phyloP scores from a whole-genome alignment of 2,113 vertebrate species.

The Zingel zingel region DNA sequence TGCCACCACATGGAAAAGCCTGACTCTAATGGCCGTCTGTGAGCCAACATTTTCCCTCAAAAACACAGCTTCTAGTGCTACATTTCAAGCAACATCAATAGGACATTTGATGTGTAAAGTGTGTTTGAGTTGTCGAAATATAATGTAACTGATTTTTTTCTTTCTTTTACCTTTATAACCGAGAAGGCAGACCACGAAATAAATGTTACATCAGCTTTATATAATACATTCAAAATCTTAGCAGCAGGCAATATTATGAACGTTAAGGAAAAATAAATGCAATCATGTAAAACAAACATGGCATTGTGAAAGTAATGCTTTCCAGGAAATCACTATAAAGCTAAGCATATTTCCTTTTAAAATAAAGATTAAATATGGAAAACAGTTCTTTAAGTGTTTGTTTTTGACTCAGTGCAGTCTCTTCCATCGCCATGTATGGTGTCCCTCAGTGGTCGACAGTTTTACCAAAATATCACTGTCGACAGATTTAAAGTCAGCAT shows the following conservation, averaged over 20 bases:
- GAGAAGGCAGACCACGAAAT: constrained; percentile 1
- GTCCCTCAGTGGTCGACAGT: constrained; percentile 5
- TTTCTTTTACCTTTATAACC: neutral
- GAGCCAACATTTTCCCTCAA: neutral
- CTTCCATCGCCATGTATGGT: constrained; percentile 14
- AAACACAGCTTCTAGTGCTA: neutral
- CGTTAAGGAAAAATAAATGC: neutral
- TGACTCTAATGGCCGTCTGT: constrained; percentile 17
- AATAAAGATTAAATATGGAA: constrained; percentile 13
- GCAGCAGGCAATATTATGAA: constrained; percentile 17
- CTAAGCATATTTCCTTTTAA: constrained; percentile 24
- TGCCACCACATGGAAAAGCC: constrained; percentile 76
- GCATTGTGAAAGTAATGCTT: neutral
- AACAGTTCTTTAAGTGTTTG: constrained; percentile 2
- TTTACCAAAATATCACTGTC: constrained; percentile 36
- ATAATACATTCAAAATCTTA: constrained; percentile 10
- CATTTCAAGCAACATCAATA: neutral
- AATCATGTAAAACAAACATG: neutral
- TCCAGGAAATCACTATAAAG: constrained; percentile 14
- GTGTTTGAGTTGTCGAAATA: neutral
- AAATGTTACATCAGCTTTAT: constrained; percentile 25
- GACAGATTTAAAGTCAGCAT: constrained; percentile 21
- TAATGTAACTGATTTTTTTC: neutral
- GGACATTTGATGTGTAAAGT: neutral
- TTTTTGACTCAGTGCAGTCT: constrained; percentile 17